Percentiles rank a stretch among this genome's conserved stretches.
Evolutionary conservation across 2,888 invertebrate genomes (phyloP).

Genomic region (Embidobia sp.): DNA sequence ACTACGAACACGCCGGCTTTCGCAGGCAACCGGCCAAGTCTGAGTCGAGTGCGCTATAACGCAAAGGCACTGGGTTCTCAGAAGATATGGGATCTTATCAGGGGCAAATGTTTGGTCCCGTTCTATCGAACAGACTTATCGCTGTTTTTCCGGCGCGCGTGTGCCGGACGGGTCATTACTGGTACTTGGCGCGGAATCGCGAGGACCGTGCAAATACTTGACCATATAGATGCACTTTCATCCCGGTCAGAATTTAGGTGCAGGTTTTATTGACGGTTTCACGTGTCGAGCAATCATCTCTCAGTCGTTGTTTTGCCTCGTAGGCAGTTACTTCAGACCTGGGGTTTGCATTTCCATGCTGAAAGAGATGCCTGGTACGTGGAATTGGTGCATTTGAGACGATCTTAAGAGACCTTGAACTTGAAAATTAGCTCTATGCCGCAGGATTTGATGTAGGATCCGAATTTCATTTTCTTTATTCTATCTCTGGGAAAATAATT

Average conservation of each 20-base stretch:
- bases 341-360: no score
- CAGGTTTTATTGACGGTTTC: constrained; percentile 29
- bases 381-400: no score
- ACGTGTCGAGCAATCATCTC: constrained; percentile 17
- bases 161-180: constrained; percentile 57
- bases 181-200: constrained; percentile 37
- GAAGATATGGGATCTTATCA: constrained; percentile 79
- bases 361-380: no score
- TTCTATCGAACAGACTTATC: constrained; percentile 74
- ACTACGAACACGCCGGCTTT: constrained; percentile 67
- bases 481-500: no score
- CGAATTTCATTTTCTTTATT: no score
- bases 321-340: no score
- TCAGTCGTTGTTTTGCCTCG: no score
- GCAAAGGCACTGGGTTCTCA: constrained; percentile 75
- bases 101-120: constrained; percentile 76
- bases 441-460: no score
- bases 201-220: constrained; percentile 29
- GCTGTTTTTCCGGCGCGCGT: constrained; percentile 63
- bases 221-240: no score
- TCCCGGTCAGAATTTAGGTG: constrained; percentile 18
- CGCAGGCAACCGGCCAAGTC: constrained; percentile 57
- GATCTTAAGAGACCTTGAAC: no score
- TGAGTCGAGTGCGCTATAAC: constrained; percentile 66
- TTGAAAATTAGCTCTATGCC: no score